Percentiles rank a stretch among this genome's conserved stretches.
These are phyloP conservation scores for Danaus chrysippus DNA, from an alignment of 2,888 invertebrate species.

Conservation along the genomic window DNA sequence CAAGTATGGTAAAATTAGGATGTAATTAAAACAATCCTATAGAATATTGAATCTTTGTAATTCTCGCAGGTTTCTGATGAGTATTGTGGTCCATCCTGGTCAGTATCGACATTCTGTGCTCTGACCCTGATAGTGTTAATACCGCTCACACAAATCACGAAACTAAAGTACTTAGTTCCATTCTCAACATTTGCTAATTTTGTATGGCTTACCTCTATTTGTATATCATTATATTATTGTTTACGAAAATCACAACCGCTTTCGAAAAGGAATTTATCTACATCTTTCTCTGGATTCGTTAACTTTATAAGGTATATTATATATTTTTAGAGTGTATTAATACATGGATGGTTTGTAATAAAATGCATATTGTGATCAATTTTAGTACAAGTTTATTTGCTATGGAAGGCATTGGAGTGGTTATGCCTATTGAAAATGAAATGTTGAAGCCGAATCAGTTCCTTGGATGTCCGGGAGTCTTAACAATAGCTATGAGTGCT, in stretches of 20 bases:
- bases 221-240: slow-evolving; percentile 90
- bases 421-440: slow-evolving; percentile 95
- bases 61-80: slow-evolving; percentile 74
- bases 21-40: too few species aligned
- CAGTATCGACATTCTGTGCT: slow-evolving; percentile 82
- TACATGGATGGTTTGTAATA: not conserved
- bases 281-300: slow-evolving; percentile 82
- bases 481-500: slow-evolving; percentile 91
- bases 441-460: slow-evolving; percentile 91
- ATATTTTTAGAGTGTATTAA: not conserved
- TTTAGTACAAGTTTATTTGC: slow-evolving; percentile 95
- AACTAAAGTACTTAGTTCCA: slow-evolving; percentile 91
- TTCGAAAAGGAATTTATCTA: slow-evolving; percentile 62
- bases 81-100: slow-evolving; percentile 73
- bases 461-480: slow-evolving; percentile 89
- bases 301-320: slow-evolving; percentile 85
- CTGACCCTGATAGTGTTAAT: slow-evolving; percentile 83
- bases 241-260: slow-evolving; percentile 76
- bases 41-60: too few species aligned
- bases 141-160: slow-evolving; percentile 85
- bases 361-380: slow-evolving; percentile 13
- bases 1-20: slow-evolving; percentile 69
- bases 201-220: slow-evolving; percentile 87
- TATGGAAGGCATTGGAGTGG: slow-evolving; percentile 96
- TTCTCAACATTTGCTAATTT: slow-evolving; percentile 93